phyloP scores from a whole-genome alignment of 2,113 vertebrate species.

The Eonycteris spelaea region DNA sequence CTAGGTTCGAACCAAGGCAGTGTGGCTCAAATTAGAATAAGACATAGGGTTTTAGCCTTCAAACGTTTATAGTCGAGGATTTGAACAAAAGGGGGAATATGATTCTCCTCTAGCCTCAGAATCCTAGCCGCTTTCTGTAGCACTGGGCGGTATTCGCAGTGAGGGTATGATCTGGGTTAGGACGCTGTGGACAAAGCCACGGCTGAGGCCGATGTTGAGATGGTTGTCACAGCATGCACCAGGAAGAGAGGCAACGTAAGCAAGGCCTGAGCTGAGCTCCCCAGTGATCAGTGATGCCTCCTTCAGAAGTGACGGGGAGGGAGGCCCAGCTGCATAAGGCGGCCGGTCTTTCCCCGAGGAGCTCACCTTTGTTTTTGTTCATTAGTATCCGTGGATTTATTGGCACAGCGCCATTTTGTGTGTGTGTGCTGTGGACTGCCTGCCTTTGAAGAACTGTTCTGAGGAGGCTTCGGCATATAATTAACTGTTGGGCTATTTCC shows the following conservation, averaged over 20 bases:
- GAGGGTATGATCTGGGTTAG: background rate
- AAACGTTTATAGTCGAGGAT: background rate
- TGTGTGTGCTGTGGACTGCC: background rate
- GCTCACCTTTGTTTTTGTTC: background rate
- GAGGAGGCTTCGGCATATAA: background rate
- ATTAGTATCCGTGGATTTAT: background rate
- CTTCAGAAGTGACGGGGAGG: background rate
- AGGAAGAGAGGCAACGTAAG: background rate
- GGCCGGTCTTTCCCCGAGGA: background rate
- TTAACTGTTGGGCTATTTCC: conserved; percentile 13
- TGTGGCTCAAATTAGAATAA: background rate
- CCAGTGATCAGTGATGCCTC: background rate
- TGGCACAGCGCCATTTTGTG: background rate
- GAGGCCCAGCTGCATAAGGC: background rate
- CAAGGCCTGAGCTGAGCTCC: background rate
- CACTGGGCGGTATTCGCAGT: background rate
- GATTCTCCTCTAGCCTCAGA: background rate
- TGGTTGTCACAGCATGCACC: background rate
- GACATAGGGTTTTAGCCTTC: background rate
- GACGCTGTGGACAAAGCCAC: background rate
- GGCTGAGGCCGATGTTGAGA: background rate
- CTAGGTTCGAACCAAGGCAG: background rate
- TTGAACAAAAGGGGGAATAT: background rate
- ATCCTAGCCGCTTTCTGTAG: background rate
- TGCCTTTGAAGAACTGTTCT: background rate